Evolutionary conservation across 2,888 invertebrate genomes (phyloP), one percentile per base, ranked within the genome.

Genomic region (Crossocerus cetratus): DNA sequence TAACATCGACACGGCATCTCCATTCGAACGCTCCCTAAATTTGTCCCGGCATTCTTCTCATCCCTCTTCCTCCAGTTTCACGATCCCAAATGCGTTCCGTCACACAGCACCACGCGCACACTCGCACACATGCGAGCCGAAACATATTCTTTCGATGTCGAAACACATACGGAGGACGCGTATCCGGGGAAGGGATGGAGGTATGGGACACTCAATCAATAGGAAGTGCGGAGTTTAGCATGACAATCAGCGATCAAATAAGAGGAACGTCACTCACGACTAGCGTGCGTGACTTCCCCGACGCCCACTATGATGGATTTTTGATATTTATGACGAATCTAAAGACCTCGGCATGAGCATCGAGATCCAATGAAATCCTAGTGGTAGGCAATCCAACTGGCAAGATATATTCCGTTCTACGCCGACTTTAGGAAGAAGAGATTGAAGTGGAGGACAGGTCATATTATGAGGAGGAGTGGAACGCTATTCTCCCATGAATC

Each of bases 191-290:
- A n/a, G 45, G 11, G 69, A 32, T 4, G 42, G 45, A 14, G 49
- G 68, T 22, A 56, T 45, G 66, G 65, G 61, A 80, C 62, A 61
- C 76, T 80, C 85, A 84, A 86, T 86, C 86, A 85, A 86, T 86
- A 85, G 81, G 82, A 84, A 81, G 83, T 84, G 83, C 80, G 82
- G 84, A 84, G 78, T 87, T 86, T 87, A 84, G 87, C 86, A 87
- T 87, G 87, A 87, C 86, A 87, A 87, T 87, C 87, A 86, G 86
- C 85, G 86, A 87, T 86, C 86, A 86, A 86, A 86, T 85, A 85
- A 86, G 81, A 85, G 86, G 83, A 81, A 86, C 78, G 84, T 85
- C 84, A 85, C 78, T 83, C 78, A 80, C 32, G 80, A 64, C 70
- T 71, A 78, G 74, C 72, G 78, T 76, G 70, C 76, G 74, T 73